Base-by-base conservation (phyloP, 2,113 vertebrate species). In the Circaetus gallicus region DNA sequence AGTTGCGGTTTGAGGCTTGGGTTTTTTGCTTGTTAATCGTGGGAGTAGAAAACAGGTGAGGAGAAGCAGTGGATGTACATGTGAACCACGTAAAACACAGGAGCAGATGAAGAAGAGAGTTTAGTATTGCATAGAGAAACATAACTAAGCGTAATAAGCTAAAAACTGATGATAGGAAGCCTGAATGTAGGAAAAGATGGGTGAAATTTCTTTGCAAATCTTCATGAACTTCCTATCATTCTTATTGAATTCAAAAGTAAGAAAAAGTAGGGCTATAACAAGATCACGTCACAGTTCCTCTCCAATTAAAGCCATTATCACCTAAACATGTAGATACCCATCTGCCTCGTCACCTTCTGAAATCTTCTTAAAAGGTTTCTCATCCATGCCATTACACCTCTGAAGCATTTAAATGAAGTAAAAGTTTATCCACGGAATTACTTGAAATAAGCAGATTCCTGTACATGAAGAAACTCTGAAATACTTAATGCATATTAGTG, bases 31-130 rank as follows among this genome's bases (percentile, higher is more conserved):
- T 28, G 8, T 62, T 59, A 47, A 14, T 50, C 4, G 5, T 40
- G 11, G 24, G 43, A 79, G 7, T 47, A 19, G 36, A 45, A 49
- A 43, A 38, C 3, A 4, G 31, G 17, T 11, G 45, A 62, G 66
- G 32, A 47, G 17, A 38, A 59, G 26, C 38, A 18, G 32, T 10
- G 36, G 14, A 3, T 47, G 59, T 55, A 1, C 9, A 1, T 1
- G 16, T n/a, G 50, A 55, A 11, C 38, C 9, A 0, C 3, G 6
- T 71, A 14, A 38, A 77, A 42, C 6, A 7, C 9, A 1, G 4
- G 4, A 52, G 49, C 16, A 2, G 6, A 0, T 4, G 11, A 52
- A 26, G 32, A n/a, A 6, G 26, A 29, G 29, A 0, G 0, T 40
- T 58, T 29, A 22, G 34, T 17, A 8, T 45, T 55, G 25, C 16